A percentile compares a stretch with the other conserved stretches of the same genome.
phyloP scores from a whole-genome alignment of 2,113 vertebrate genomes.

The Carollia perspicillata region DNA sequence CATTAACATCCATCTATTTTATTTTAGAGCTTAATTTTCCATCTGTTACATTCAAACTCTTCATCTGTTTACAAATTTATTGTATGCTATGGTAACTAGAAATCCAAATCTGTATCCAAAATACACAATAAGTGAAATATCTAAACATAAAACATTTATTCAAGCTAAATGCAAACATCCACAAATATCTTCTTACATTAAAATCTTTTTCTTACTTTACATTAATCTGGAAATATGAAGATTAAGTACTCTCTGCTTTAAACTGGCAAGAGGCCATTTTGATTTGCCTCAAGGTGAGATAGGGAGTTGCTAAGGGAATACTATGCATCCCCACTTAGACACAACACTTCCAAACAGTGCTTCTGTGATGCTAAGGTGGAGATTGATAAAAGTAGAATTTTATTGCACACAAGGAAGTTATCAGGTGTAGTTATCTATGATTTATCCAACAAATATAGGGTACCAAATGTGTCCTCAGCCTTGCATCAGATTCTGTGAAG shows the following conservation, averaged over 20 bases:
- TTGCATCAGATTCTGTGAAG: not conserved
- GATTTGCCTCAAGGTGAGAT: not conserved
- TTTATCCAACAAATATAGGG: not conserved
- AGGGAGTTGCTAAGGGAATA: not conserved
- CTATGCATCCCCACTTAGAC: not conserved
- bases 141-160: slow-evolving; percentile 31
- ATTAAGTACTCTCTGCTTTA: not conserved
- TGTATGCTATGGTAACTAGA: slow-evolving; percentile 17
- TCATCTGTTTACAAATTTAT: slow-evolving; percentile 51
- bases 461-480: not conserved
- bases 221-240: slow-evolving; percentile 34
- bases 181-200: not conserved
- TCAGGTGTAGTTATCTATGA: not conserved
- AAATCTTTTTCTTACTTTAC: not conserved
- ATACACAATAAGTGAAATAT: not conserved
- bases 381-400: not conserved
- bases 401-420: not conserved
- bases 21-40: slow-evolving; percentile 59
- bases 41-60: slow-evolving; percentile 45
- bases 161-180: slow-evolving; percentile 1
- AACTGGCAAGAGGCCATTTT: not conserved
- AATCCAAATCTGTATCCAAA: slow-evolving; percentile 47
- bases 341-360: not conserved
- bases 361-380: not conserved
- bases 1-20: slow-evolving; percentile 57